Evolutionary conservation across 1,140 invertebrate species (phyloP).

Genomic region (Drosophila auraria): DNA sequence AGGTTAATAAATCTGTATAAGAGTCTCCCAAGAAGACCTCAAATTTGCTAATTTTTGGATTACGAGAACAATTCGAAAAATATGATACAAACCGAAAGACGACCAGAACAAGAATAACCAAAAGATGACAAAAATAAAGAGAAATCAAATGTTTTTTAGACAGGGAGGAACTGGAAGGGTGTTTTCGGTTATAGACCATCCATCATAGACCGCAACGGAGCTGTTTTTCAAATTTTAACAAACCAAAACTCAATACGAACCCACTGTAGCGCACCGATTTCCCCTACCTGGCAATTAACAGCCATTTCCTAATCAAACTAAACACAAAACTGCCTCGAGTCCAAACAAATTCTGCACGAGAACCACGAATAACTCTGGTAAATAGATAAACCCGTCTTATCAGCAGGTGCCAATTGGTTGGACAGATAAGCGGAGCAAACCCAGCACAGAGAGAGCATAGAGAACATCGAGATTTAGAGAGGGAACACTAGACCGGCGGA

Average conservation of each 20-base stretch:
- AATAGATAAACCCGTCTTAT: conserved; percentile 59
- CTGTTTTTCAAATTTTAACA: not conserved
- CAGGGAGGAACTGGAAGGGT: no score
- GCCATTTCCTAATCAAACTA: conserved; percentile 63
- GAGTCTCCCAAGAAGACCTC: no score
- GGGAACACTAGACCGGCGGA: conserved; percentile 30
- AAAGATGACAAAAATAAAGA: not conserved
- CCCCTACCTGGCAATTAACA: conserved; percentile 40
- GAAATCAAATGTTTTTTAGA: not conserved
- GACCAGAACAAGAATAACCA: no score
- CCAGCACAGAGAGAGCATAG: not conserved
- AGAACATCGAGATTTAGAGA: not conserved
- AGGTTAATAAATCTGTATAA: no score
- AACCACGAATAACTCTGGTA: conserved; percentile 32
- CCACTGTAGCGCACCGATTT: conserved; percentile 35
- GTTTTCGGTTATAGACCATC: no score
- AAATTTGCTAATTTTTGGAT: no score
- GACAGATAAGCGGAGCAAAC: conserved; percentile 42
- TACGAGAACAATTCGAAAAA: no score
- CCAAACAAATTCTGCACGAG: conserved; percentile 49
- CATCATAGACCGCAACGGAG: not conserved
- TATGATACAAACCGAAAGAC: no score
- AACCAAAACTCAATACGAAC: not conserved
- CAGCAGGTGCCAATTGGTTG: conserved; percentile 66
- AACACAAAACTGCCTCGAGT: conserved; percentile 40